Base-by-base conservation (phyloP, 2,888 invertebrate species). In the Platerodrilus igneus region DNA sequence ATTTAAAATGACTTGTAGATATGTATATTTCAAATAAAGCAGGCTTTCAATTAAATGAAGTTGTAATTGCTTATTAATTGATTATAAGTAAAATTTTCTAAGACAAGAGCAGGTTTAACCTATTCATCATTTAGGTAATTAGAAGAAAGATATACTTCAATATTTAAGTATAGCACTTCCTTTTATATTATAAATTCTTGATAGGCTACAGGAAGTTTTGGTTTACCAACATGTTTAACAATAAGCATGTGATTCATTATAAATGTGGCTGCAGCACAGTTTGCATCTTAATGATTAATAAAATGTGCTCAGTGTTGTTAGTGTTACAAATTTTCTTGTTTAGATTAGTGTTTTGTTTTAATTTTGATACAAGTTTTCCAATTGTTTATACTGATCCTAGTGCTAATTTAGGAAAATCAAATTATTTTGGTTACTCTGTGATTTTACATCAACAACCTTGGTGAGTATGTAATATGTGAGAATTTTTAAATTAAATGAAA, bases 381-480 rank as follows among this genome's bases (percentile, higher is more conserved):
- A 48, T 57, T 30, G 41, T 65, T 3, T 65, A 60, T 28, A 30
- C 41, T 17, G 51, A 62, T 45, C 62, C 63, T 3, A 23, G 26
- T 21, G 33, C 10, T 13, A 13, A 16, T 22, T 9, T 19, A 10
- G 4, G 20, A 10, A 36, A 37, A 18, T 11, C 38, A 4, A 17
- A 21, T 5, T 67, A 66, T 46, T 67, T 66, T 41, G 67, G 67
- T 18, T 67, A 55, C 50, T 61, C 66, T 3, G 55, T 64, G n/a
- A 52, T 63, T 15, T 39, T 66, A 6, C 58, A 58, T 23, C 37
- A 51, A 10, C 27, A 49, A 13, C 35, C 59, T n/a, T 58, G 59
- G 59, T 58, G 47, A 53, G 53, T 50, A 16, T 11, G 13, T 26
- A 19, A 14, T 30, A 13, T 20, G 31, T 23, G 2, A n/a, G 10